A percentile compares a stretch with the other conserved stretches of the same genome.
phyloP scores from a whole-genome alignment of 2,113 vertebrate species.

The Protobothrops mucrosquamatus region DNA sequence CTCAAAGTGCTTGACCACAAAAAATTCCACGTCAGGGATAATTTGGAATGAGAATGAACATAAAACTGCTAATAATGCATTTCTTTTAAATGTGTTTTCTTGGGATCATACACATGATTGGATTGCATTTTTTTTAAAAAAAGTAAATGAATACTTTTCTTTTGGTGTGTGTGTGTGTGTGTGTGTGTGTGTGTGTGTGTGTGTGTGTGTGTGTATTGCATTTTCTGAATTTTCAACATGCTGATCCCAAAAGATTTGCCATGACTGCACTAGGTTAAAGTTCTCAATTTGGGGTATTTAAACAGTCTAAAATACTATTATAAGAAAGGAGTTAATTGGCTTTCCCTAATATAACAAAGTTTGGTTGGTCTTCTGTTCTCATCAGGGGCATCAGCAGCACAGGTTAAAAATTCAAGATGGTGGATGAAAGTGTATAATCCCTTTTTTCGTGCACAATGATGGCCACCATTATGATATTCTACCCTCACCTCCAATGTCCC shows the following conservation, averaged over 20 bases:
- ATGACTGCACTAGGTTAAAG: neutral
- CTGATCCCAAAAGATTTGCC: neutral
- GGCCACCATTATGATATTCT: neutral
- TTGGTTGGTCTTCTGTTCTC: neutral
- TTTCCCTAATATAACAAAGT: neutral
- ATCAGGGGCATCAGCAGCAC: neutral
- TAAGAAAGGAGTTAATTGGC: neutral
- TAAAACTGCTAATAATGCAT: neutral
- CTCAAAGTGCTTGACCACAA: neutral
- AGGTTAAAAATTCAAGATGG: neutral
- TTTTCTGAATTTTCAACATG: neutral
- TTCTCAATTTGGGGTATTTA: neutral
- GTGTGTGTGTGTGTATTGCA: neutral
- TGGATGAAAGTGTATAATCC: neutral
- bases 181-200: too few relatives aligned
- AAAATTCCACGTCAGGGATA: neutral
- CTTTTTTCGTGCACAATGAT: neutral
- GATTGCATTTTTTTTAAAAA: neutral
- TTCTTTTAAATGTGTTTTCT: neutral
- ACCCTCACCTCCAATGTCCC: neutral
- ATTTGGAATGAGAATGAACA: neutral
- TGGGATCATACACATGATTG: neutral
- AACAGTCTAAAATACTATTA: neutral
- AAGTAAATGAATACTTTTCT: neutral
- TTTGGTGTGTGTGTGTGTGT: too few relatives aligned